Percentiles rank a stretch among this genome's conserved stretches.
Conservation (phyloP, 2,888 invertebrate genomes). For the Leucophenga maculata region DNA sequence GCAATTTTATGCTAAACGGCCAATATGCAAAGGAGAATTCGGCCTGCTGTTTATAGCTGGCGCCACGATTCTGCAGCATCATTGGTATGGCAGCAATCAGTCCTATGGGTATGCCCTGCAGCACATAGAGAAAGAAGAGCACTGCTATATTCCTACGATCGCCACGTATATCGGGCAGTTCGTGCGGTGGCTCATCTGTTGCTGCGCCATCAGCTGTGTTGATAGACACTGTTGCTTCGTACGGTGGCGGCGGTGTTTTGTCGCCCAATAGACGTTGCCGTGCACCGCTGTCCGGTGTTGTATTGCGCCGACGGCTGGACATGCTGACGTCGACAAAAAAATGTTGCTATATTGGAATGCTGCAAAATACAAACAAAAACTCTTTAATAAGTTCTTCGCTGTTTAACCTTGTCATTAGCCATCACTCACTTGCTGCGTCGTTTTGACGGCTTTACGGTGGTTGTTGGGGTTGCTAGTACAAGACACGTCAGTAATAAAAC, state of each 20-base stretch:
- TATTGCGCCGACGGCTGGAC: slow-evolving; percentile 41
- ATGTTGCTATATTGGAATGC: not conserved
- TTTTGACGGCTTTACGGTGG: slow-evolving; percentile 48
- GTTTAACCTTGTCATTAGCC: not conserved
- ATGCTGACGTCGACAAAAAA: not conserved
- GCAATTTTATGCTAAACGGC: slow-evolving; percentile 92
- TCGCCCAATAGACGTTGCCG: slow-evolving; percentile 7
- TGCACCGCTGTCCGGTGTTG: not conserved
- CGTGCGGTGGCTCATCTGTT: slow-evolving; percentile 52
- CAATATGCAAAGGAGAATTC: slow-evolving; percentile 95
- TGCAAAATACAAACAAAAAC: not conserved
- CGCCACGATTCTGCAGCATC: slow-evolving; percentile 92
- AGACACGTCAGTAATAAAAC: not conserved
- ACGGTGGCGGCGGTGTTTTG: not conserved
- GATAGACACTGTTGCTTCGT: slow-evolving; percentile 26
- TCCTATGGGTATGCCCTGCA: slow-evolving; percentile 96
- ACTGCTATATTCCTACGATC: slow-evolving; percentile 88
- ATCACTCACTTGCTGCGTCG: slow-evolving; percentile 26
- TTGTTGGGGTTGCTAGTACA: not conserved
- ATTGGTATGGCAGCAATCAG: slow-evolving; percentile 95
- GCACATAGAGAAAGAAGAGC: slow-evolving; percentile 91
- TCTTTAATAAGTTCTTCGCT: not conserved
- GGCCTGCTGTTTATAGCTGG: slow-evolving; percentile 95
- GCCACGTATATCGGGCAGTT: slow-evolving; percentile 76
- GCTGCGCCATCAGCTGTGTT: slow-evolving; percentile 5